Evolutionary conservation across 1,140 invertebrate species (phyloP), one percentile per base, ranked within the genome.

Genomic region (Aplysia californica): DNA sequence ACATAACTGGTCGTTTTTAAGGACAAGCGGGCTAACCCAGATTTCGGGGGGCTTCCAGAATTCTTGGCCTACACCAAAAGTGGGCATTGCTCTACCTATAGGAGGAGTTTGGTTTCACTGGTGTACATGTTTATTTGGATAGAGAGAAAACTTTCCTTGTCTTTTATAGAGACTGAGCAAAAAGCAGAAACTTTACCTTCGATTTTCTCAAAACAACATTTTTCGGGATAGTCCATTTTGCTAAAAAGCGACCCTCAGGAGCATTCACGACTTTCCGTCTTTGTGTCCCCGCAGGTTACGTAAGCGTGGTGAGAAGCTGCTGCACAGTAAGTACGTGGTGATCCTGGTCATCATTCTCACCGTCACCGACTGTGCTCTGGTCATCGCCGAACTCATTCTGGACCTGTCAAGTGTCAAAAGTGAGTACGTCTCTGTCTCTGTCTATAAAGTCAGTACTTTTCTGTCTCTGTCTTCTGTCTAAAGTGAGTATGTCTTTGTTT

Each of bases 401-500:
- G 86, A 87, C 75, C 72, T 87, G 10, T 84, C 86, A 74, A 86
- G 84, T 66, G 86, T 87, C 23, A 86, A 86, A 84, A 83, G 86
- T 87, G 81, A 82, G 80, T 70, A 5, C 29, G n/a, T 38, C 5
- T 70, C n/a, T n/a, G n/a, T n/a, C n/a, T n/a, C n/a, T n/a, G n/a
- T n/a, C n/a, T n/a, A n/a, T n/a, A n/a, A n/a, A n/a, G n/a, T n/a
- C n/a, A n/a, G n/a, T n/a, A n/a, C n/a, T n/a, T n/a, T n/a, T n/a
- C n/a, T n/a, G n/a, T n/a, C n/a, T n/a, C n/a, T n/a, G n/a, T n/a
- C n/a, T n/a, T n/a, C n/a, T n/a, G n/a, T n/a, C n/a, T n/a, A n/a
- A n/a, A n/a, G n/a, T n/a, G n/a, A n/a, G n/a, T n/a, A n/a, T n/a
- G n/a, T n/a, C n/a, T n/a, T n/a, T n/a, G n/a, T n/a, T n/a, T n/a